Evolutionary conservation across 2,113 vertebrate genomes (phyloP).

Genomic region (Corydoras sp.): DNA sequence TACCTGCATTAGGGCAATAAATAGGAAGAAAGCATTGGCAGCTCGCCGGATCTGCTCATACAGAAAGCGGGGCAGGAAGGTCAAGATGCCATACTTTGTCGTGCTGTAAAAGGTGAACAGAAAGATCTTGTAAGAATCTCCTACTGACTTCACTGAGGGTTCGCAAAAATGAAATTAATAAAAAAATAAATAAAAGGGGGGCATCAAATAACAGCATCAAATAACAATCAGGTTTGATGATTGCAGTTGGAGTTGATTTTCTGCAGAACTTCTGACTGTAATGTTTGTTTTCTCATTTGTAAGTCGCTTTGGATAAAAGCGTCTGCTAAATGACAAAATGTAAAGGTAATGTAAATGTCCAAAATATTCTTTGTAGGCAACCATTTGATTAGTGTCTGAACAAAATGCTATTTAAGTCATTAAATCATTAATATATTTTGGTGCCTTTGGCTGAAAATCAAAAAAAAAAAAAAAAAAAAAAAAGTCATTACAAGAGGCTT

Average conservation of each 20-base stretch:
- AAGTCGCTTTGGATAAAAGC: no score
- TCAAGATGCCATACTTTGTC: constrained; percentile 94
- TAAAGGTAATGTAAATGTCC: no score
- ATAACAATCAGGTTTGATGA: no score
- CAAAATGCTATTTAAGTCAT: constrained; percentile 4
- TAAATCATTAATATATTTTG: neutral
- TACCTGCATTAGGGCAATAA: constrained; percentile 99
- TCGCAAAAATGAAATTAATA: neutral
- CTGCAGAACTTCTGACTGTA: no score
- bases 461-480: constrained; percentile 7
- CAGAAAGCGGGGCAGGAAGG: constrained; percentile 96
- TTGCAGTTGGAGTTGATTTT: no score
- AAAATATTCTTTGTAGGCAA: no score
- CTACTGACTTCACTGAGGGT: neutral
- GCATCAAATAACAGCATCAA: no score
- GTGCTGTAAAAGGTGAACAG: constrained; percentile 69
- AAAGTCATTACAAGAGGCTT: constrained; percentile 16
- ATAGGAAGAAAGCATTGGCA: constrained; percentile 98
- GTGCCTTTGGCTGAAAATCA: neutral
- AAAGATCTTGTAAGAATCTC: constrained; percentile 14
- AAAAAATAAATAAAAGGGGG: neutral
- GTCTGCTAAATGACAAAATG: no score
- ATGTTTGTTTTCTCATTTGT: no score
- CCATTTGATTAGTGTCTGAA: no score
- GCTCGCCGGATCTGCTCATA: constrained; percentile 98